Evolutionary conservation across 2,797 vertebrate species (phyloP).

Genomic region (Artibeus lituratus): DNA sequence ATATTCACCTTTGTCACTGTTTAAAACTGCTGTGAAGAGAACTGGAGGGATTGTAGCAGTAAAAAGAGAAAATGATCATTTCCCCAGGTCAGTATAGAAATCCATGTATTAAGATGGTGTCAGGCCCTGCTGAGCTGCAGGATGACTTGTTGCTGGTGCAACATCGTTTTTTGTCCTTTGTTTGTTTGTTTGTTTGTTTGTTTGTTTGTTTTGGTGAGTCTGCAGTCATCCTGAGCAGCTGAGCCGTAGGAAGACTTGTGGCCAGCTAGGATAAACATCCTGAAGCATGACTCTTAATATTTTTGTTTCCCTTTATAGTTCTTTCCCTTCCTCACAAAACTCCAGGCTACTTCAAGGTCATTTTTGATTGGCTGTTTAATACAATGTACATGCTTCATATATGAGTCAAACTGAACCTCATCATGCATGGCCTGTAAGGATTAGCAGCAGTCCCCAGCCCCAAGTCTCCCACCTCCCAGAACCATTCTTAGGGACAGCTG

Average conservation of each 20-base stretch:
- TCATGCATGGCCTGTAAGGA: neutral
- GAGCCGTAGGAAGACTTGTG: constrained; percentile 35
- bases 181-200: neutral
- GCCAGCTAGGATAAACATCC: neutral
- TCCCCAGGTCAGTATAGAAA: constrained; percentile 67
- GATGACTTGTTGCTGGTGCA: constrained; percentile 59
- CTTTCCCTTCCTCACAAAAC: constrained; percentile 2
- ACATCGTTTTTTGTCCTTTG: constrained; percentile 66
- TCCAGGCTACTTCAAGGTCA: neutral
- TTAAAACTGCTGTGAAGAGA: neutral
- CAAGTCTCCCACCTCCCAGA: neutral
- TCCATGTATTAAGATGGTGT: constrained; percentile 64
- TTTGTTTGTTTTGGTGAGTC: constrained; percentile 65
- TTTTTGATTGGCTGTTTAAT: constrained; percentile 25
- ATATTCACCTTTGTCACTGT: neutral
- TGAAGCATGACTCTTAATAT: neutral
- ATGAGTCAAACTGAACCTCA: neutral
- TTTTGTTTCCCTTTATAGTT: constrained; percentile 47
- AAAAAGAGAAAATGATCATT: neutral
- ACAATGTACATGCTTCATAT: neutral
- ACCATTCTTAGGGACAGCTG: neutral
- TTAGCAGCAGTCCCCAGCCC: neutral
- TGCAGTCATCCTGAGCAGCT: constrained; percentile 33
- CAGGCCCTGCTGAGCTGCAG: constrained; percentile 64
- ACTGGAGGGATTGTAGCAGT: neutral